Percentiles rank a stretch among this genome's conserved stretches.
Conservation (phyloP, 2,888 invertebrate genomes). For the Heteromyza rotundicornis region DNA sequence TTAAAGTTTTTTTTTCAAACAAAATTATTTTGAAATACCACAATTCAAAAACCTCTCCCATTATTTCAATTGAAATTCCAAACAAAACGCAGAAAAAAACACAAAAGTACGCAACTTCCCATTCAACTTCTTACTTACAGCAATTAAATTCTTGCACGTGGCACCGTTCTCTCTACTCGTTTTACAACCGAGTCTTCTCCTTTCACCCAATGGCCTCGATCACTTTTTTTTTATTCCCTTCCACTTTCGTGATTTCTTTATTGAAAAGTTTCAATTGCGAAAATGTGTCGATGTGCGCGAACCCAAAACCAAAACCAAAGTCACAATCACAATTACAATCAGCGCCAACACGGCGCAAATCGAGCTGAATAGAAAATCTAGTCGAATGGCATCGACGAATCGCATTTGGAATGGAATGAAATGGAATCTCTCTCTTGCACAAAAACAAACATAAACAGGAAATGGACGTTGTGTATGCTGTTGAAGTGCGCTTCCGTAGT, state of each 20-base stretch:
- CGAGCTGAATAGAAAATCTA: slow-evolving; percentile 43
- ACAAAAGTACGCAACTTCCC: no score
- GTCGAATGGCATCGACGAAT: background rate
- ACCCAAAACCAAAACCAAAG: slow-evolving; percentile 6
- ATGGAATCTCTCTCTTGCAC: background rate
- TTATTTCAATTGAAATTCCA: no score
- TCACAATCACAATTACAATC: slow-evolving; percentile 45
- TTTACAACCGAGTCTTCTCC: no score
- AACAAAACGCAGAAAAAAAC: no score
- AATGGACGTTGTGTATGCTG: slow-evolving; percentile 45
- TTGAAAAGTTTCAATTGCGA: slow-evolving; percentile 16
- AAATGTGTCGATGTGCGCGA: slow-evolving; percentile 14
- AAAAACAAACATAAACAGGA: slow-evolving; percentile 48
- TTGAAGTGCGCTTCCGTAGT: slow-evolving; percentile 48
- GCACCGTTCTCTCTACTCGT: background rate
- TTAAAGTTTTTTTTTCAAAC: no score
- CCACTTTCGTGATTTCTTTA: background rate
- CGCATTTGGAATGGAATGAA: no score
- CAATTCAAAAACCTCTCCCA: no score
- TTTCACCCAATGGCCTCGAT: no score
- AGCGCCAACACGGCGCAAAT: slow-evolving; percentile 46
- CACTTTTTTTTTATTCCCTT: background rate
- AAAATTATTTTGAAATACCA: no score
- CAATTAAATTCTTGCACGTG: background rate
- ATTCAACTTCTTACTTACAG: background rate